These are phyloP conservation scores for Mayetiola destructor DNA, from an alignment of 2,888 invertebrate genomes.

Conservation along the genomic window DNA sequence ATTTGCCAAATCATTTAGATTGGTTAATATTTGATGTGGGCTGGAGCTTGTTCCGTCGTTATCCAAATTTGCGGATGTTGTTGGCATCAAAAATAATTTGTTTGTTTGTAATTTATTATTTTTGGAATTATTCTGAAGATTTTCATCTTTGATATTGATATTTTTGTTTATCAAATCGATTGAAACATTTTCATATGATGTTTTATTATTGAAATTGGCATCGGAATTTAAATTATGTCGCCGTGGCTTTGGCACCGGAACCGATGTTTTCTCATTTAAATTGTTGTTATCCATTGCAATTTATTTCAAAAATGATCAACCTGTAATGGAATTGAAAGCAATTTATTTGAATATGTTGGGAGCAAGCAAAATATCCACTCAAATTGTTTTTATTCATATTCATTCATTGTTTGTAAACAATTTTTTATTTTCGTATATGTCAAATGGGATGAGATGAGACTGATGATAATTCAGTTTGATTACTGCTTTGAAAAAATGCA, in stretches of 20 bases:
- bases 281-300: not conserved
- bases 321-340: not conserved
- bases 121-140: constrained; percentile 25
- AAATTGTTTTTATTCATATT: too few species aligned
- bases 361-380: too few species aligned
- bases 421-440: too few species aligned
- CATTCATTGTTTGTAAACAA: too few species aligned
- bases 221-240: constrained; percentile 22
- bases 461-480: too few species aligned
- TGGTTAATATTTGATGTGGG: not conserved
- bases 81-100: constrained; percentile 23
- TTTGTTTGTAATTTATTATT: constrained; percentile 28
- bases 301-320: not conserved
- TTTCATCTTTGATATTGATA: constrained; percentile 25
- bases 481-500: too few species aligned
- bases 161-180: constrained; percentile 27
- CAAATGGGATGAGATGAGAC: too few species aligned
- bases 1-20: constrained; percentile 10
- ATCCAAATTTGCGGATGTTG: not conserved
- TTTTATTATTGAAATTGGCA: constrained; percentile 24
- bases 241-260: constrained; percentile 31
- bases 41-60: not conserved
- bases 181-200: constrained; percentile 33
- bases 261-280: not conserved
- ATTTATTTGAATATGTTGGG: not conserved